A percentile compares a stretch with the other conserved stretches of the same genome.
Conservation (phyloP, 2,113 vertebrate species). For the Rhadina sibilatrix region DNA sequence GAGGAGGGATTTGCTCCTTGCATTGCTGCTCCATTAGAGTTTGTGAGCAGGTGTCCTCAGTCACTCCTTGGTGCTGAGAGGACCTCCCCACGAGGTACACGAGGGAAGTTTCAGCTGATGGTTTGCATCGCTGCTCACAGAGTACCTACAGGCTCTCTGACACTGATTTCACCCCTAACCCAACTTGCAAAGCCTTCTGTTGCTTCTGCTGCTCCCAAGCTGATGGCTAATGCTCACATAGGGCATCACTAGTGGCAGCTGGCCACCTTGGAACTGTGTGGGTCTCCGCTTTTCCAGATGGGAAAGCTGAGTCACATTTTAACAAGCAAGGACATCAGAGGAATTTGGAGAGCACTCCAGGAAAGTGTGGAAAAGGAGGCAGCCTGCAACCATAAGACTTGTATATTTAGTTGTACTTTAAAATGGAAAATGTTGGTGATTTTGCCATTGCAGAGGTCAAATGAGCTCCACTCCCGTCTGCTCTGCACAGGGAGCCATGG, state of each 20-base stretch:
- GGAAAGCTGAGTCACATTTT: slow-evolving; percentile 18
- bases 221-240: background rate
- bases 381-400: background rate
- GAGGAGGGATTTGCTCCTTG: background rate
- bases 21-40: background rate
- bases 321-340: background rate
- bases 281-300: background rate
- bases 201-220: background rate
- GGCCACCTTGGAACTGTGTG: background rate
- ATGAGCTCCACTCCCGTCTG: rapidly evolving
- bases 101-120: background rate
- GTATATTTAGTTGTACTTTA: slow-evolving; percentile 8
- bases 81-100: background rate
- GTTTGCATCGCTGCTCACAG: background rate
- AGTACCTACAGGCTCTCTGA: background rate
- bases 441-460: background rate
- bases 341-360: slow-evolving; percentile 8
- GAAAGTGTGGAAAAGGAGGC: slow-evolving; percentile 50
- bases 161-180: background rate
- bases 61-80: background rate
- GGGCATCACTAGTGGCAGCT: background rate
- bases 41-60: background rate
- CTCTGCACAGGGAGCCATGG: rapidly evolving
- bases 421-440: background rate
- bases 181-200: background rate